Evolutionary conservation across 2,113 vertebrate genomes (phyloP).

Genomic region (Oceanites oceanicus): DNA sequence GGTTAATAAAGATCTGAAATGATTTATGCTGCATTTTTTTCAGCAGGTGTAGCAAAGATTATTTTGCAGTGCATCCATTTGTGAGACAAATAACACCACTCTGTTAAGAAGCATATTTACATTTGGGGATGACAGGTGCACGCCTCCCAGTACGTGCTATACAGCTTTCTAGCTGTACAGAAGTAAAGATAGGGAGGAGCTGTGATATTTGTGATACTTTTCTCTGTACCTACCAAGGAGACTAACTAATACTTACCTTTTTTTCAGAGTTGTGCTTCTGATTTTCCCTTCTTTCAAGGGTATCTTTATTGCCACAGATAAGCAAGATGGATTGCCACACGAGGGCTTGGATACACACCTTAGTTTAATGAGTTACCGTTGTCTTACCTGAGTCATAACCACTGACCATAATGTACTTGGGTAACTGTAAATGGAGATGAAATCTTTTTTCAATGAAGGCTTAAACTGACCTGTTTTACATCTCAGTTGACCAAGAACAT

Average conservation of each 20-base stretch:
- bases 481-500: neutral
- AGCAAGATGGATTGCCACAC: neutral
- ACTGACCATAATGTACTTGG: neutral
- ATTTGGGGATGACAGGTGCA: neutral
- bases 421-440: neutral
- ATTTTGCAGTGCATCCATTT: neutral
- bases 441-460: neutral
- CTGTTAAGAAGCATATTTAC: neutral
- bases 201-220: neutral
- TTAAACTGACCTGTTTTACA: neutral
- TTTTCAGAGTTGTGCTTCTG: neutral
- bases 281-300: neutral
- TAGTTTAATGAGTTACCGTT: neutral
- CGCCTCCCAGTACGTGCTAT: neutral
- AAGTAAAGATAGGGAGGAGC: neutral
- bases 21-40: neutral
- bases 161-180: neutral
- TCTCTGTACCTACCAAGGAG: neutral
- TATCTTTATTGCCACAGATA: neutral
- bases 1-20: neutral
- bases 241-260: neutral
- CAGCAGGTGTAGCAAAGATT: neutral
- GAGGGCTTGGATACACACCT: neutral
- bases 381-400: neutral
- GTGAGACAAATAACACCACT: neutral